phyloP scores from a whole-genome alignment of 2,888 invertebrate genomes.

The Polymixis flavicincta region DNA sequence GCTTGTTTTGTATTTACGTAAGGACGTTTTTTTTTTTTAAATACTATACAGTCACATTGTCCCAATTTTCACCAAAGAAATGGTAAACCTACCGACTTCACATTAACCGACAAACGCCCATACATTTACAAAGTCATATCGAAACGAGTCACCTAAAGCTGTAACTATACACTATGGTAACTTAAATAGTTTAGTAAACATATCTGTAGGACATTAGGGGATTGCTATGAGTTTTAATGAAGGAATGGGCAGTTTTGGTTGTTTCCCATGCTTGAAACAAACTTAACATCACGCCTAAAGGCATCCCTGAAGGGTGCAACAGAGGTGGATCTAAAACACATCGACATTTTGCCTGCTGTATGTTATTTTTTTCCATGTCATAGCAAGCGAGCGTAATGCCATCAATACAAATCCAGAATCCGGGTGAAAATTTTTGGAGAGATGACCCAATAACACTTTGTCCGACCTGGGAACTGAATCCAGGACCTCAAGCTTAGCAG shows the following conservation, averaged over 20 bases:
- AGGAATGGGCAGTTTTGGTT: neutral
- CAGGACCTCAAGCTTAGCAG: too few species aligned
- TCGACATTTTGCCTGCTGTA: neutral
- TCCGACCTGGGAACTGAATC: too few species aligned
- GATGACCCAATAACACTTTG: too few species aligned
- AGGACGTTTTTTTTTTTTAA: too few species aligned
- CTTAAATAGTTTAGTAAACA: constrained; percentile 41
- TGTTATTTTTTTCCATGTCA: neutral
- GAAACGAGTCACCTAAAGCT: constrained; percentile 32
- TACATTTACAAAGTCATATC: constrained; percentile 50
- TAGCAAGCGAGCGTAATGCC: too few species aligned
- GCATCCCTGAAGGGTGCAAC: neutral
- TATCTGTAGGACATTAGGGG: constrained; percentile 1
- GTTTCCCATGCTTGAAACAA: neutral
- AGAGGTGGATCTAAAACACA: neutral
- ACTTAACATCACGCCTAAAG: neutral
- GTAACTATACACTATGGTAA: constrained; percentile 22
- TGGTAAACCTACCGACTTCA: constrained; percentile 10
- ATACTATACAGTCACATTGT: neutral
- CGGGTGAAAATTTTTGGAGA: too few species aligned
- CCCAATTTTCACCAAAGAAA: neutral
- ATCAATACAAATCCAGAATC: too few species aligned
- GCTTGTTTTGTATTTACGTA: too few species aligned
- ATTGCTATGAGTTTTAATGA: neutral
- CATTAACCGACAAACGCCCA: constrained; percentile 38